Evolutionary conservation across 2,113 vertebrate genomes (phyloP).

Genomic region (Pseudorasbora parva): DNA sequence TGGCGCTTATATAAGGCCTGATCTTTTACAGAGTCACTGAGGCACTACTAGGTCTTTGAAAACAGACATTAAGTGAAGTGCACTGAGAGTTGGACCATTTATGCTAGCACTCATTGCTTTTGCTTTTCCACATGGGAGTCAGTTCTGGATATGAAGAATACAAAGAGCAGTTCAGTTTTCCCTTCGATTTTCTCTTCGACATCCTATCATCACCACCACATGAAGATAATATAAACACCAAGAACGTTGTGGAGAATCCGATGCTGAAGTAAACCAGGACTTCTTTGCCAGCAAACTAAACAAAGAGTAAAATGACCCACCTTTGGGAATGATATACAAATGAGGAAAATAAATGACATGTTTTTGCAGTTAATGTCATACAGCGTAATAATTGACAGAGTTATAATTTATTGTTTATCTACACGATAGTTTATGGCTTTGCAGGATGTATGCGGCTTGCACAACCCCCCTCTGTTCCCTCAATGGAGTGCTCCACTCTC

Average conservation of each 20-base stretch:
- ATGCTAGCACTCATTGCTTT: not conserved
- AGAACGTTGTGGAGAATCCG: not conserved
- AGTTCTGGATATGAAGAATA: not conserved
- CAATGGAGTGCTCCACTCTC: conserved; percentile 46
- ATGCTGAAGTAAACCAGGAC: not conserved
- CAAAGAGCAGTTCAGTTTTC: no score
- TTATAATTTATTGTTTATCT: conserved; percentile 15
- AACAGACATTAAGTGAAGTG: not conserved
- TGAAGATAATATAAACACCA: not conserved
- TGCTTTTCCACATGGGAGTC: not conserved
- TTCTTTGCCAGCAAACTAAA: not conserved
- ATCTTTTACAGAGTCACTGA: not conserved
- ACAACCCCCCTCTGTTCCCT: conserved; percentile 28
- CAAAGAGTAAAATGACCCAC: not conserved
- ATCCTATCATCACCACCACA: not conserved
- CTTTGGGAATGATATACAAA: no score
- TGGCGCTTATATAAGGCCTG: not conserved
- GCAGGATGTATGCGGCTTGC: conserved; percentile 75
- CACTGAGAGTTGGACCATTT: not conserved
- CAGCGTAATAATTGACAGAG: not conserved
- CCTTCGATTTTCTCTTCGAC: not conserved
- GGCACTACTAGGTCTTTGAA: not conserved
- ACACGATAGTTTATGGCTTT: conserved; percentile 77
- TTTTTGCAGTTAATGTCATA: not conserved
- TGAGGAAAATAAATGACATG: not conserved